Evolutionary conservation across 1,140 invertebrate genomes (phyloP), one percentile per base, ranked within the genome.

Genomic region (Penaeus chinensis): DNA sequence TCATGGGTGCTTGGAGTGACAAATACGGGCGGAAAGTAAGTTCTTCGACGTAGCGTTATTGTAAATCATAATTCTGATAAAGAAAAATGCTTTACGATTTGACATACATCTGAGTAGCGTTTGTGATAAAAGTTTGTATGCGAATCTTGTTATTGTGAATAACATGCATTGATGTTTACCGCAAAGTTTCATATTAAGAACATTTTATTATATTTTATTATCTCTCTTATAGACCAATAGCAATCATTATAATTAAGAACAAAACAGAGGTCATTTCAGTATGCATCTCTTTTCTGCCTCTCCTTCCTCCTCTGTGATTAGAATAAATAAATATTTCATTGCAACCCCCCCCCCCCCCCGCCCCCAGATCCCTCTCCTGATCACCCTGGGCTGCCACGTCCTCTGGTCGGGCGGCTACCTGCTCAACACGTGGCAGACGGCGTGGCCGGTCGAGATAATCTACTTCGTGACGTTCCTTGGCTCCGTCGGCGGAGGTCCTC

Each of bases 1-100:
- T 88, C 54, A 88, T 88, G 86, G 86, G 86, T 3, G 79, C 86
- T 10, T 88, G 86, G 86, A 88, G 86, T 71, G 86, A 88, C 81
- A 82, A 82, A 66, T 88, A 88, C 42, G 86, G 86, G n/a, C n/a
- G 86, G 24, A 88, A 88, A 63, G 86, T 88, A 24, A 78, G 84
- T 77, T 8, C 8, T 24, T 13, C 0, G 11, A 16, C 18, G 37
- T 27, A 0, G 54, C 10, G 10, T 54, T 54, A 16, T 54, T 2
- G 54, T 54, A 11, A 54, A 13, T 13, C 16, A 13, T 54, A 54
- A 54, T 54, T 24, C 66, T n/a, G n/a, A 69, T 27, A 24, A 27
- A 7, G 27, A 32, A 2, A 32, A 32, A 65, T 19, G 69, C 0
- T 82, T 24, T 69, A 69, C 0, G n/a, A 69, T 24, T 42, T 42